A percentile compares a stretch with the other conserved stretches of the same genome.
Conservation (phyloP, 1,140 invertebrate species). For the Hestina assimilis region DNA sequence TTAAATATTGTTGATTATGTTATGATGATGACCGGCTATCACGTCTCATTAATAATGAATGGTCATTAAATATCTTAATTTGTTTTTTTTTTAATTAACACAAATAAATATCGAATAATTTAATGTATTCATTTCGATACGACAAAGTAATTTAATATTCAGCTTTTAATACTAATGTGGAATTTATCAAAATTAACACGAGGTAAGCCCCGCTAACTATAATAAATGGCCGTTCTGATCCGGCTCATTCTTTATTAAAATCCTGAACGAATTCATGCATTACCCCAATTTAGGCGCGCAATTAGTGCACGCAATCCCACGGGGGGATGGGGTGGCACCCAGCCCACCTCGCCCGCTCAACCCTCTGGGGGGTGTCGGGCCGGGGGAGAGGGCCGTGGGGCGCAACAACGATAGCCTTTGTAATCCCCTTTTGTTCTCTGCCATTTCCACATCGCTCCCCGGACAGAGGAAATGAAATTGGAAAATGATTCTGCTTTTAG, state of each 20-base stretch:
- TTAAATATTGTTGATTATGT: neutral
- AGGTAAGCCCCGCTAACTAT: slow-evolving; percentile 58
- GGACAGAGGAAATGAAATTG: slow-evolving; percentile 72
- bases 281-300: slow-evolving; percentile 73
- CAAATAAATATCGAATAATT: too few relatives aligned
- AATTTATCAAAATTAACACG: slow-evolving; percentile 12
- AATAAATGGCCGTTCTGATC: slow-evolving; percentile 69
- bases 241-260: slow-evolving; percentile 72
- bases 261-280: slow-evolving; percentile 61
- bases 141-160: too few relatives aligned
- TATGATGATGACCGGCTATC: neutral
- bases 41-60: neutral
- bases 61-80: neutral
- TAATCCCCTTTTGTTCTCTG: slow-evolving; percentile 57
- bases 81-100: neutral
- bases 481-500: slow-evolving; percentile 75
- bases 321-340: slow-evolving; percentile 43
- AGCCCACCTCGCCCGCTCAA: slow-evolving; percentile 14
- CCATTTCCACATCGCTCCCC: slow-evolving; percentile 47
- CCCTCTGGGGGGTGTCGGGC: slow-evolving; percentile 28
- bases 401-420: slow-evolving; percentile 43
- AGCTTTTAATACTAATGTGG: too few relatives aligned
- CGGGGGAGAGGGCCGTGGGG: slow-evolving; percentile 26
- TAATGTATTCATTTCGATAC: too few relatives aligned
- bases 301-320: slow-evolving; percentile 68